Percentiles rank a stretch among this genome's conserved stretches.
Conservation (phyloP, 2,113 vertebrate species). For the Odontesthes bonariensis region DNA sequence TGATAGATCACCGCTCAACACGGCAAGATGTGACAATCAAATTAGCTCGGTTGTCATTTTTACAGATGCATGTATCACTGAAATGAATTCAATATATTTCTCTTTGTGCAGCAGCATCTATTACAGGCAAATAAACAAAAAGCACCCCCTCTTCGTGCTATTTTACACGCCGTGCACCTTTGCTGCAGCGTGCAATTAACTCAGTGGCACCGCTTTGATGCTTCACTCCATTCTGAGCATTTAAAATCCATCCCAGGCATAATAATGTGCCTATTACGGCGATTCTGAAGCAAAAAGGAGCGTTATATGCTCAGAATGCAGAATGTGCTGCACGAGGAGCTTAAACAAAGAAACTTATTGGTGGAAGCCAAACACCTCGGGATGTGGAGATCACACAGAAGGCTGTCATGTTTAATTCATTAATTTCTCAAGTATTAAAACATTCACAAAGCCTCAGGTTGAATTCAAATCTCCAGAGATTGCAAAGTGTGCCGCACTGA, state of each 20-base stretch:
- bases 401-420: conserved; percentile 60
- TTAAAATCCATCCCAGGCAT: conserved; percentile 41
- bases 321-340: conserved; percentile 3
- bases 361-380: conserved; percentile 34
- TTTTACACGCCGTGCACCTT: background rate
- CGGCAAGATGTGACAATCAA: conserved; percentile 25
- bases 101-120: conserved; percentile 10
- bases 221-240: background rate
- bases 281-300: conserved; percentile 23
- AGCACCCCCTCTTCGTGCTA: background rate
- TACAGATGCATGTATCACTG: conserved; percentile 32
- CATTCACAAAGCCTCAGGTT: conserved; percentile 39
- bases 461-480: conserved; percentile 21
- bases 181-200: conserved; percentile 21
- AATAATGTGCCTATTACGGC: conserved; percentile 50
- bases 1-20: conserved; percentile 55
- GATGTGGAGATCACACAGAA: conserved; percentile 59
- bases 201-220: conserved; percentile 13
- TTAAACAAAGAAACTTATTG: conserved; percentile 41
- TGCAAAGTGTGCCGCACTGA: background rate
- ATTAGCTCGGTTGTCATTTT: conserved; percentile 51
- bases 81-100: conserved; percentile 33
- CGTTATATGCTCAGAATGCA: conserved; percentile 16
- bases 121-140: conserved; percentile 21
- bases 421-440: conserved; percentile 51